Percentiles rank a stretch among this genome's conserved stretches.
Conservation (phyloP, 2,888 invertebrate species). For the Pristionchus fissidentatus region DNA sequence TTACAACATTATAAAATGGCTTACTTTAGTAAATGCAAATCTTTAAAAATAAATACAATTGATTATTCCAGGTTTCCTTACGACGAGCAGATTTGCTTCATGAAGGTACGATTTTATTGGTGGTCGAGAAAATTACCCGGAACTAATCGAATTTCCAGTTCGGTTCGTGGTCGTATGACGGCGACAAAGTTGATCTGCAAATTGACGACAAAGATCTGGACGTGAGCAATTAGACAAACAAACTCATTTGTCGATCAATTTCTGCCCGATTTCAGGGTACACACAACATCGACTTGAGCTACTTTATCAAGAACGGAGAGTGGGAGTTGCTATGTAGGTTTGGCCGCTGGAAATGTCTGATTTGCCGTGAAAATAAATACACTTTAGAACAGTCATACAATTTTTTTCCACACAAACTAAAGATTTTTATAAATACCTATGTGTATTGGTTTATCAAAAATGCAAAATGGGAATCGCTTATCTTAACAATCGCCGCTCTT, state of each 20-base stretch:
- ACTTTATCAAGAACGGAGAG: constrained; percentile 98
- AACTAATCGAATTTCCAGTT: constrained; percentile 82
- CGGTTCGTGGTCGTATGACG: constrained; percentile 99
- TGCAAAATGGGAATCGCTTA: too few species aligned
- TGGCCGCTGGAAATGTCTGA: background rate
- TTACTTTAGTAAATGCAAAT: too few species aligned
- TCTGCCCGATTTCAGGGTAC: background rate
- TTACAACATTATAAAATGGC: too few species aligned
- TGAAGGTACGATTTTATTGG: constrained; percentile 63
- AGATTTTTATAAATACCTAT: background rate
- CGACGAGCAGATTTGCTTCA: constrained; percentile 95
- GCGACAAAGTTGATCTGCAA: constrained; percentile 89
- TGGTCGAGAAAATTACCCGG: background rate
- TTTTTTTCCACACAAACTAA: background rate
- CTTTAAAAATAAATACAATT: background rate
- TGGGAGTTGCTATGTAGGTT: constrained; percentile 95
- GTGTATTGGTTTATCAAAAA: too few species aligned
- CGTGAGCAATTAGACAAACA: background rate
- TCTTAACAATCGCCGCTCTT: too few species aligned
- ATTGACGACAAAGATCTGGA: constrained; percentile 85
- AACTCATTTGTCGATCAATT: too few species aligned
- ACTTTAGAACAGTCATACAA: background rate
- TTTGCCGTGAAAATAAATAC: too few species aligned
- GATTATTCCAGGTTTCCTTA: constrained; percentile 84
- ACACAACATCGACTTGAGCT: constrained; percentile 92